These are phyloP conservation scores for Phaethornis superciliosus DNA, from an alignment of 2,113 vertebrate species.

Conservation along the genomic window DNA sequence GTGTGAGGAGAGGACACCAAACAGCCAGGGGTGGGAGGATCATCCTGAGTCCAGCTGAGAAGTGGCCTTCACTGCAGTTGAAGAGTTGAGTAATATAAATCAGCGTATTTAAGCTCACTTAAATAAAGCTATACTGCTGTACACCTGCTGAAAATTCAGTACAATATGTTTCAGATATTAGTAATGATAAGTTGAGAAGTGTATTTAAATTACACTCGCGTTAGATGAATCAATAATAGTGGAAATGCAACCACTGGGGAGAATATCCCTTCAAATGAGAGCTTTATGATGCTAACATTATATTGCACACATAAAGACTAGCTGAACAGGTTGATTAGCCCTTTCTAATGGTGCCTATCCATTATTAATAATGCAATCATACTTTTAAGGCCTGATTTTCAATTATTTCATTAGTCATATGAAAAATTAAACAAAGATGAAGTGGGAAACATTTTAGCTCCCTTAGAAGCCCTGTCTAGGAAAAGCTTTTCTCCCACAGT, in stretches of 20 bases:
- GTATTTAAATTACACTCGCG: not conserved
- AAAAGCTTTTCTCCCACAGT: not conserved
- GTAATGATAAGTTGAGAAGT: not conserved
- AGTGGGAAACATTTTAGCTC: constrained; percentile 22
- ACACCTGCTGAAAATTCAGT: not conserved
- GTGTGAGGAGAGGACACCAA: too few relatives aligned
- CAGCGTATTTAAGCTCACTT: not conserved
- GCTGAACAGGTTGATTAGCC: constrained; percentile 43
- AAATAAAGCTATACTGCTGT: not conserved
- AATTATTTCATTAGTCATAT: constrained; percentile 56
- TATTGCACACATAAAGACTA: constrained; percentile 4
- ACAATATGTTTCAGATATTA: not conserved
- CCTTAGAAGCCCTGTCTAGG: not conserved
- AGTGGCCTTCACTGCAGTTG: not conserved
- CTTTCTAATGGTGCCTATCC: constrained; percentile 27
- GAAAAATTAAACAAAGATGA: constrained; percentile 38
- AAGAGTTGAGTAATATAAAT: not conserved
- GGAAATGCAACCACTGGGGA: not conserved
- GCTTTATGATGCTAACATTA: not conserved
- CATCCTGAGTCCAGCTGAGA: accelerated
- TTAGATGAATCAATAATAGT: constrained; percentile 2
- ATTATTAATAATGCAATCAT: constrained; percentile 57
- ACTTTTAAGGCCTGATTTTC: constrained; percentile 1
- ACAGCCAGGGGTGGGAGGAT: not conserved
- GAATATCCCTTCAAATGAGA: constrained; percentile 14